phyloP scores from a whole-genome alignment of 1,140 invertebrate species.

The Oedothorax gibbosus region DNA sequence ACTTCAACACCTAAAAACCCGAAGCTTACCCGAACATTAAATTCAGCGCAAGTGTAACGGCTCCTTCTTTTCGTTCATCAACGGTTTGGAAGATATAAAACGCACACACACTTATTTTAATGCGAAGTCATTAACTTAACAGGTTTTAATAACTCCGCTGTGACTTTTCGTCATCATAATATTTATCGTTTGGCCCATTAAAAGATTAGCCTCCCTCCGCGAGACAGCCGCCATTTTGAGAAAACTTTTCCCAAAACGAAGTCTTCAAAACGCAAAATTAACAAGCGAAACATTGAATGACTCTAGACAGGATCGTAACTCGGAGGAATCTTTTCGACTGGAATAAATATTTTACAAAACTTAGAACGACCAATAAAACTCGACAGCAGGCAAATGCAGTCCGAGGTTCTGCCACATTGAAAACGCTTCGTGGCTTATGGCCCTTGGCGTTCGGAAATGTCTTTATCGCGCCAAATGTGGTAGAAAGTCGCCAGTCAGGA shows the following conservation, averaged over 20 bases:
- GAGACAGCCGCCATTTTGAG: conserved; percentile 19
- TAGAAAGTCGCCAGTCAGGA: conserved; percentile 47
- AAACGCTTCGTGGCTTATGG: conserved; percentile 24
- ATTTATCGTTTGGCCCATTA: conserved; percentile 53
- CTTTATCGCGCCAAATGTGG: conserved; percentile 44
- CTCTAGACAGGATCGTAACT: conserved; percentile 17
- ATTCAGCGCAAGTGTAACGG: conserved; percentile 20
- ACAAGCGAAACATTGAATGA: conserved; percentile 54
- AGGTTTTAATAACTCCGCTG: conserved; percentile 53
- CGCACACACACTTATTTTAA: conserved; percentile 46
- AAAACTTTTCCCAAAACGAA: conserved; percentile 24
- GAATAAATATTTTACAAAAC: conserved; percentile 47
- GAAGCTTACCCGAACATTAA: conserved; percentile 1
- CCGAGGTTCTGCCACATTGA: background rate
- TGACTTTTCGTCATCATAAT: conserved; percentile 32
- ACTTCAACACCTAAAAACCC: conserved; percentile 23
- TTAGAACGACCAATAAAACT: conserved; percentile 53
- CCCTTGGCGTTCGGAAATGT: conserved; percentile 41
- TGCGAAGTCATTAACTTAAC: conserved; percentile 51
- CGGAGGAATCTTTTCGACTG: conserved; percentile 49
- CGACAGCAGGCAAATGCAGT: conserved; percentile 21
- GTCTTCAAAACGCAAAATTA: conserved; percentile 49
- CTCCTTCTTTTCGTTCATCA: background rate
- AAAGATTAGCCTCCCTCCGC: conserved; percentile 34
- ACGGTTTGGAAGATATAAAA: conserved; percentile 17